Evolutionary conservation across 2,113 vertebrate species (phyloP).

Genomic region (Phylloscopus trochiloides): DNA sequence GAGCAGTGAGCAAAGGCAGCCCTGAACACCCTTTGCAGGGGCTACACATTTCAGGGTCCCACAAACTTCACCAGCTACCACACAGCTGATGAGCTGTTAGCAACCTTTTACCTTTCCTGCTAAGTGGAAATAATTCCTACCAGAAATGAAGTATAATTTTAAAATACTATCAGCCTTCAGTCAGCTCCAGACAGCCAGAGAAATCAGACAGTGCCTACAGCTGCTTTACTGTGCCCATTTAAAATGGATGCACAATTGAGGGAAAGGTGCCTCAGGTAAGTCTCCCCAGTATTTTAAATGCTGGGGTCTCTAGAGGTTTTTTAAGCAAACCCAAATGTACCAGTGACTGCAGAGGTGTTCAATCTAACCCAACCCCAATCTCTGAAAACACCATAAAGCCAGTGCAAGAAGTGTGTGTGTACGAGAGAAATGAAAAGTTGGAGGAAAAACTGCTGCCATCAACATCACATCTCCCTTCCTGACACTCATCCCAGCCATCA

Average conservation of each 20-base stretch:
- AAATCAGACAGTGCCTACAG: not conserved
- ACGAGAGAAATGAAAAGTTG: not conserved
- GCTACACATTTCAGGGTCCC: not conserved
- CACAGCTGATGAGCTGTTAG: not conserved
- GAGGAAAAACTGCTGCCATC: not conserved
- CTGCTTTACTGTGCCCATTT: not conserved
- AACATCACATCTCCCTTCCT: not conserved
- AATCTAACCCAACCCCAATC: not conserved
- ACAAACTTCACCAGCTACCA: not conserved
- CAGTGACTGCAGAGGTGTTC: not conserved
- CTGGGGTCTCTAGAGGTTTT: not conserved
- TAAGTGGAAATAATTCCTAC: not conserved
- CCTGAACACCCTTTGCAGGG: not conserved
- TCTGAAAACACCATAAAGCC: not conserved
- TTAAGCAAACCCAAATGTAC: not conserved
- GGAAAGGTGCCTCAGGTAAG: not conserved
- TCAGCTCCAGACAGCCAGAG: not conserved
- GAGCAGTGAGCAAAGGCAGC: not conserved
- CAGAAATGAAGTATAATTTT: not conserved
- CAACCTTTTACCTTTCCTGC: not conserved
- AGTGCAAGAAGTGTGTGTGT: not conserved
- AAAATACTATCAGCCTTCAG: not conserved
- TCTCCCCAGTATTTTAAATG: not conserved
- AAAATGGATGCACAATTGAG: not conserved
- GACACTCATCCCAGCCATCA: not conserved